These are phyloP conservation scores for Platyrinchus mystaceus DNA, from an alignment of 2,797 vertebrate genomes.

Conservation along the genomic window DNA sequence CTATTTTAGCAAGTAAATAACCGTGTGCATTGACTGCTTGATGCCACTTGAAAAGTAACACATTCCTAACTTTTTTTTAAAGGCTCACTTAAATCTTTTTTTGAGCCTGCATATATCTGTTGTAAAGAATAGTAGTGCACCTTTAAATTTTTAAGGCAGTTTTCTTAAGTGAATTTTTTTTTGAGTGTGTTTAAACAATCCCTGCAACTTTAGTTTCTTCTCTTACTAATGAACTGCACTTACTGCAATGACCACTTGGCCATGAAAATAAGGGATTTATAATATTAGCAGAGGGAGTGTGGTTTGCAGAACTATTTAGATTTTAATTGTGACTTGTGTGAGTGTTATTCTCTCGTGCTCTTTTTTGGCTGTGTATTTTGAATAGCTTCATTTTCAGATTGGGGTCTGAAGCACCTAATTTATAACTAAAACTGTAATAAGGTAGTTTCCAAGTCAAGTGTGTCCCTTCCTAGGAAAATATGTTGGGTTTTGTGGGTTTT, in stretches of 20 bases:
- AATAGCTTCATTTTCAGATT: conserved; percentile 14
- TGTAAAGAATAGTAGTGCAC: background rate
- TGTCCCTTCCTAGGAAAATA: background rate
- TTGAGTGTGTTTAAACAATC: background rate
- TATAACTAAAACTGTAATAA: background rate
- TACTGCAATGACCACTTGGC: background rate
- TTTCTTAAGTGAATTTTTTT: background rate
- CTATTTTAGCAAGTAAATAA: background rate
- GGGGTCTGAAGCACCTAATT: background rate
- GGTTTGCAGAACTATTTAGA: background rate
- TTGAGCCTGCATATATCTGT: background rate
- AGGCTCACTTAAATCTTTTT: background rate
- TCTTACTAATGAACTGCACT: background rate
- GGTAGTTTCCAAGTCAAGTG: background rate
- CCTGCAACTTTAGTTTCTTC: background rate
- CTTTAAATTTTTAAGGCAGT: background rate
- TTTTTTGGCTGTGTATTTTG: background rate
- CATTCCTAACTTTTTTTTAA: background rate
- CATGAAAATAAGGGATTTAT: background rate
- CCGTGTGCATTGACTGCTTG: background rate
- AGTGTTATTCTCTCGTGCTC: background rate
- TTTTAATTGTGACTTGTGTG: background rate
- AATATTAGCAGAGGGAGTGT: background rate
- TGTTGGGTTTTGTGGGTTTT: background rate
- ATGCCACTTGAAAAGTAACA: background rate